These are phyloP conservation scores for Poecile atricapillus DNA, from an alignment of 2,113 vertebrate species.

Conservation along the genomic window DNA sequence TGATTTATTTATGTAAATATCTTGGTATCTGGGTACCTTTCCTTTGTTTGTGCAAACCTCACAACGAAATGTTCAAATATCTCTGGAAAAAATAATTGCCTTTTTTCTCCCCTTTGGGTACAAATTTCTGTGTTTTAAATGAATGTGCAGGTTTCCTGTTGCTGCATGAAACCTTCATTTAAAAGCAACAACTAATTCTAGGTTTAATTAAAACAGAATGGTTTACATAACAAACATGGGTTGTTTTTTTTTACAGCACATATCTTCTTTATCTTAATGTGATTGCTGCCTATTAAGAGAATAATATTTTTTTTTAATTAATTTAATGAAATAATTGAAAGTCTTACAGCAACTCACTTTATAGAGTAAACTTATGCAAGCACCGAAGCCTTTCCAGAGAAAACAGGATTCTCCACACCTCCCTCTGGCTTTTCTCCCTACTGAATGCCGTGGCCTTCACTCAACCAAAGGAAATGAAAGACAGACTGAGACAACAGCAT, in stretches of 20 bases:
- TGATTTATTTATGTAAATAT: neutral
- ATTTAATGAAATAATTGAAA: neutral
- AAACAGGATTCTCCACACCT: constrained; percentile 50
- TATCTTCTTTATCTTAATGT: neutral
- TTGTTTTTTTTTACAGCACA: neutral
- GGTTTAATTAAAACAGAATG: constrained; percentile 37
- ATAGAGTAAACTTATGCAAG: constrained; percentile 28
- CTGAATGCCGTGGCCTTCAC: constrained; percentile 53
- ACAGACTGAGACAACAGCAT: constrained; percentile 47
- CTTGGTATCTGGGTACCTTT: neutral
- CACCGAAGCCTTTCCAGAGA: constrained; percentile 49
- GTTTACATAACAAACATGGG: neutral
- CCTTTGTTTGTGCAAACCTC: neutral
- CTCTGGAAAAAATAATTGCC: constrained; percentile 46
- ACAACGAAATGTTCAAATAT: neutral
- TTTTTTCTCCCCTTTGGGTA: constrained; percentile 43
- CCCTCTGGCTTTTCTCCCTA: constrained; percentile 58
- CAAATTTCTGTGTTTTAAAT: constrained; percentile 42
- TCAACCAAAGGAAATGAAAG: constrained; percentile 54
- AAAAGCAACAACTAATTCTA: constrained; percentile 27
- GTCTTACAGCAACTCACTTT: constrained; percentile 41
- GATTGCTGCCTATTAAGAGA: neutral
- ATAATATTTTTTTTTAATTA: neutral
- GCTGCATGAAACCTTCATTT: neutral
- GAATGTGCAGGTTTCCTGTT: constrained; percentile 40